phyloP scores from a whole-genome alignment of 2,888 invertebrate genomes.

The Synergus gifuensis region DNA sequence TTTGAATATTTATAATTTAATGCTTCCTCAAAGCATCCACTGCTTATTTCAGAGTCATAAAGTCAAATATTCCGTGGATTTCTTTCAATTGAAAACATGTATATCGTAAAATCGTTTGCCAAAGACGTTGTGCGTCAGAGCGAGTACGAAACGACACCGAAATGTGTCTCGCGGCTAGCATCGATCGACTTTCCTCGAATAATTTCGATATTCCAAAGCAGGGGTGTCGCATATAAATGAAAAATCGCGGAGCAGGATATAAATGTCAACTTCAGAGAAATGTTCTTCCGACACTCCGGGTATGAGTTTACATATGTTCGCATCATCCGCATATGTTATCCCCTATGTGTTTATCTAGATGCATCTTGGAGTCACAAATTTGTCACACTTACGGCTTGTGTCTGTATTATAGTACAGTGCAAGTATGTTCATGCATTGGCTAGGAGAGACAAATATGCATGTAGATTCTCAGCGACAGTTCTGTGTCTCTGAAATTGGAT shows the following conservation, averaged over 20 bases:
- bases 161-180: constrained; percentile 11
- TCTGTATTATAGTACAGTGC: not conserved
- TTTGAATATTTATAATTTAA: no score
- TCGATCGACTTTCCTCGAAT: constrained; percentile 23
- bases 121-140: constrained; percentile 20
- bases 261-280: constrained; percentile 16
- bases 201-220: constrained; percentile 31
- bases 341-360: constrained; percentile 18
- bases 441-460: constrained; percentile 11
- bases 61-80: not conserved
- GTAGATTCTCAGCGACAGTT: constrained; percentile 38
- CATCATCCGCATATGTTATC: not conserved
- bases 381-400: constrained; percentile 17
- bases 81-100: not conserved
- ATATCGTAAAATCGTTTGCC: constrained; percentile 16
- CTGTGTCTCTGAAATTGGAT: constrained; percentile 51
- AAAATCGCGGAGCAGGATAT: constrained; percentile 30
- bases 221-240: constrained; percentile 28
- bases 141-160: constrained; percentile 5
- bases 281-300: constrained; percentile 19
- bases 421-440: not conserved
- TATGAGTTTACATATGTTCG: constrained; percentile 10
- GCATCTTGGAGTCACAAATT: constrained; percentile 19
- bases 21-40: not conserved
- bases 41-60: not conserved